Base-by-base conservation (phyloP, 2,113 vertebrate species). In the Paramormyrops kingsleyae region DNA sequence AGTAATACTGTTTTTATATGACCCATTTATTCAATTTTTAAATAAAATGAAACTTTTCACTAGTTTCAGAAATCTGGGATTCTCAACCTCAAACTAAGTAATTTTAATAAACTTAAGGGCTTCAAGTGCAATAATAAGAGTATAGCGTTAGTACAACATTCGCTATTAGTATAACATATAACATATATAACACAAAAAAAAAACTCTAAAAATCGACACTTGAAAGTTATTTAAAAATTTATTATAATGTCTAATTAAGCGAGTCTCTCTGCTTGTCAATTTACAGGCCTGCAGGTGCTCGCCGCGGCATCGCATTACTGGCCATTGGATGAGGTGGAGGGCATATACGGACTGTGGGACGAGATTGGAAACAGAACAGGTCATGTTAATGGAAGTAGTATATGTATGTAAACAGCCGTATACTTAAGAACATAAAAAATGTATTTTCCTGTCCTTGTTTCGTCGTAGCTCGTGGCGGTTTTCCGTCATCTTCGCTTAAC, bases 231-330 rank as follows among this genome's bases (percentile, higher is more conserved):
- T 39, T 1, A 44, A 27, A 27, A 27, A 31, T 3, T 15, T 27
- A 86, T 15, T 86, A 27, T 4, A 46, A 31, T 27, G 46, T 46
- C 12, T n/a, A 24, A 47, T n/a, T 47, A 50, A 86, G 27, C 49
- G 24, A 12, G 1, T 70, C 89, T 93, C 92, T 93, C 92, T 92
- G 92, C 89, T 53, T 88, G 19, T 91, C 49, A 93, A 92, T 94
- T 91, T 84, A 94, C 92, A 99, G 98, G 98, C 83, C 97, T 99
- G 92, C 93, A 95, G 91, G 96, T 99, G 92, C 93, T 99, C 56
- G 96, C 96, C 5, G 97, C 96, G 0, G 98, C 97, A 77, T 98
- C 98, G 83, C 97, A 99, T 91, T 99, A 99, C 90, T 99, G 98
- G 98, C 98, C 98, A 0, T 35, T 99, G 91, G 98, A 97, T 92